These are phyloP conservation scores for Parnassius glacialis DNA, from an alignment of 2,888 invertebrate species.

Conservation along the genomic window DNA sequence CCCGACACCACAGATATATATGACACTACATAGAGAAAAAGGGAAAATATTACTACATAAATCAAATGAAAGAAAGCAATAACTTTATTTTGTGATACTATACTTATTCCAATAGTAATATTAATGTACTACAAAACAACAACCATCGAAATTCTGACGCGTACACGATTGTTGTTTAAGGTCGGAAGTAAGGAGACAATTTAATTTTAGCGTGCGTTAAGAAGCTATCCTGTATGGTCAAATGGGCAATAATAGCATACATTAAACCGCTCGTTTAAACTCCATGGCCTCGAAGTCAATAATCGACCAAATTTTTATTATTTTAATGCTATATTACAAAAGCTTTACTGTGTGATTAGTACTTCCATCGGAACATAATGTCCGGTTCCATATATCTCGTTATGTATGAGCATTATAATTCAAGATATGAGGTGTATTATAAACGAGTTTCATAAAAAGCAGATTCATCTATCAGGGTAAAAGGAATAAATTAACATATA, in stretches of 20 bases:
- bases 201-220: conserved; percentile 31
- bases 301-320: conserved; percentile 9
- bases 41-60: too few species aligned
- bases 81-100: too few species aligned
- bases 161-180: conserved; percentile 42
- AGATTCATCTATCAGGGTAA: conserved; percentile 19
- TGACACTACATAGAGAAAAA: too few species aligned
- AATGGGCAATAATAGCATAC: conserved; percentile 34
- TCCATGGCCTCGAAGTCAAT: background rate
- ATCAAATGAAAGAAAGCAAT: too few species aligned
- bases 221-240: conserved; percentile 28
- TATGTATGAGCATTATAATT: conserved; percentile 17
- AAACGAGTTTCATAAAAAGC: conserved; percentile 14
- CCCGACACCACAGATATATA: too few species aligned
- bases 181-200: conserved; percentile 55
- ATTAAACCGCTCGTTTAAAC: conserved; percentile 13
- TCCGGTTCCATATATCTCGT: conserved; percentile 8
- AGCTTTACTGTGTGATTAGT: conserved; percentile 16
- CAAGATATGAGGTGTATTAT: background rate
- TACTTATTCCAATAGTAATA: background rate
- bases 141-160: conserved; percentile 35
- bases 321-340: conserved; percentile 3
- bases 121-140: conserved; percentile 23
- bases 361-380: conserved; percentile 12
- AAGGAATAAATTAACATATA: background rate